These are phyloP conservation scores for Theristicus caerulescens DNA, from an alignment of 2,113 vertebrate genomes.

Conservation along the genomic window DNA sequence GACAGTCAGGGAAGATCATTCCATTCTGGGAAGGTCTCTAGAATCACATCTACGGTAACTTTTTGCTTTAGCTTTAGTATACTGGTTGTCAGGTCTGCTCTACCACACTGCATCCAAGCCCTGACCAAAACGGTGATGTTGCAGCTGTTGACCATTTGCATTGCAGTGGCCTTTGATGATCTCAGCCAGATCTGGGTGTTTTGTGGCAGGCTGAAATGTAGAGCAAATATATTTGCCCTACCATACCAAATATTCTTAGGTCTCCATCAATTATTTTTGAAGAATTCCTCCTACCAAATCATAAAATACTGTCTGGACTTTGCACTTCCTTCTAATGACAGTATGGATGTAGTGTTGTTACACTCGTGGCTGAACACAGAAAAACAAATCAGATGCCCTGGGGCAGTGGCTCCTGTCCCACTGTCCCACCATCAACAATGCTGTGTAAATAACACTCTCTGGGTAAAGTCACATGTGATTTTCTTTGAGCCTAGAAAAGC, in stretches of 20 bases:
- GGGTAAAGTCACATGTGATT: not conserved
- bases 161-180: not conserved
- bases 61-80: not conserved
- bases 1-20: not conserved
- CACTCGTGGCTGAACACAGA: not conserved
- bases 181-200: not conserved
- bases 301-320: not conserved
- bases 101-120: not conserved
- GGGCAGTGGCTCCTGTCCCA: not conserved
- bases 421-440: not conserved
- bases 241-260: not conserved
- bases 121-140: not conserved
- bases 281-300: not conserved
- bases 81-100: not conserved
- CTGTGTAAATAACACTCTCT: not conserved
- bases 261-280: not conserved
- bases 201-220: not conserved
- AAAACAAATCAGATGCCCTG: not conserved
- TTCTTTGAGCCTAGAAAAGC: not conserved
- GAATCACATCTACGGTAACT: not conserved
- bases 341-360: not conserved
- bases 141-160: not conserved
- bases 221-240: not conserved
- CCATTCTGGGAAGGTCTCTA: not conserved
- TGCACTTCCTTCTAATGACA: not conserved